phyloP scores from a whole-genome alignment of 1,140 invertebrate species.

The Zaprionus davidi region DNA sequence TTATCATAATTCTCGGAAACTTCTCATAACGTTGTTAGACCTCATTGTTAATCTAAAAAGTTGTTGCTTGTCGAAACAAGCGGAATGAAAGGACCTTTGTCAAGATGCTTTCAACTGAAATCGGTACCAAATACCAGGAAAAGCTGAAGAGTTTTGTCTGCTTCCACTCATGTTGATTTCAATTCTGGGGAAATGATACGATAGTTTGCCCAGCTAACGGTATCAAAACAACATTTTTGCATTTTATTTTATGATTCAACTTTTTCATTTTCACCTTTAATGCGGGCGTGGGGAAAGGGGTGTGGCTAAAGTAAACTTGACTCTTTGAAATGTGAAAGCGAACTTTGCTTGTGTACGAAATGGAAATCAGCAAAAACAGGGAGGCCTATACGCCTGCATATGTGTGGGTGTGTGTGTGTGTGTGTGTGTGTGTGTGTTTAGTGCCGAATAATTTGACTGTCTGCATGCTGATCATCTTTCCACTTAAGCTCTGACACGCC shows the following conservation, averaged over 20 bases:
- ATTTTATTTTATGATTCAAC: background rate
- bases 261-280: background rate
- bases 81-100: background rate
- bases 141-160: background rate
- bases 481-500: constrained; percentile 4
- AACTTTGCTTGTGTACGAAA: background rate
- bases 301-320: background rate
- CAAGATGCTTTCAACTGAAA: background rate
- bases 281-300: background rate
- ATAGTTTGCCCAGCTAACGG: background rate
- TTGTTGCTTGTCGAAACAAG: background rate
- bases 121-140: background rate
- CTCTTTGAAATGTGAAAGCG: background rate
- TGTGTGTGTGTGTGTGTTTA: background rate
- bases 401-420: background rate
- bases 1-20: too few relatives aligned
- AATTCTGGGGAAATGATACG: background rate
- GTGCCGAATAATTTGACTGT: constrained; percentile 2
- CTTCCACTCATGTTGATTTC: too few relatives aligned
- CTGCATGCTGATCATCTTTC: constrained; percentile 3
- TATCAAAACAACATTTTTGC: background rate
- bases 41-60: background rate
- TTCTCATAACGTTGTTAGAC: background rate
- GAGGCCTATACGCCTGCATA: background rate
- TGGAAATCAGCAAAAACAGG: background rate